Conservation (phyloP, 2,888 invertebrate species). For the Melipona bicolor region DNA sequence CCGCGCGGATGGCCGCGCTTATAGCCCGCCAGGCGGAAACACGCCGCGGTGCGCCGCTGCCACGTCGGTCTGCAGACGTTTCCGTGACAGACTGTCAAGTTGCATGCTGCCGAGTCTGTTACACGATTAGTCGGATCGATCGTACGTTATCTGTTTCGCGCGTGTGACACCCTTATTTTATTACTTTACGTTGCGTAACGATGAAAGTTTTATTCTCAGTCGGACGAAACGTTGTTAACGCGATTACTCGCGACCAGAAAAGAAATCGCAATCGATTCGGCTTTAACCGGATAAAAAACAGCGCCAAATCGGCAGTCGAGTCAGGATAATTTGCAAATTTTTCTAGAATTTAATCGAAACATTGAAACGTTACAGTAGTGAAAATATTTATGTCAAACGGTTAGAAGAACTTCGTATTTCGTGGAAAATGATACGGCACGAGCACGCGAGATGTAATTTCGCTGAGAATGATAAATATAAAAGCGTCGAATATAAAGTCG, state of each 20-base stretch:
- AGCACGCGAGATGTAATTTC: too few species aligned
- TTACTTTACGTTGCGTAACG: background rate
- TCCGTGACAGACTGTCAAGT: slow-evolving; percentile 41
- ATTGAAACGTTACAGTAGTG: too few species aligned
- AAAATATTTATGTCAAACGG: too few species aligned
- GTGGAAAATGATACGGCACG: too few species aligned
- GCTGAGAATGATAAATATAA: too few species aligned
- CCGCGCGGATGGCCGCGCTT: slow-evolving; percentile 57
- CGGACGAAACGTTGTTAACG: background rate
- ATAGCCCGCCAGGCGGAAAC: slow-evolving; percentile 56
- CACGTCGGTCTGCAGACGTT: slow-evolving; percentile 34
- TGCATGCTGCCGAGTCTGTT: slow-evolving; percentile 21
- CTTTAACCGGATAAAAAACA: background rate
- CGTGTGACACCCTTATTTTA: background rate
- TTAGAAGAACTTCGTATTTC: too few species aligned
- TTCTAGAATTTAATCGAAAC: too few species aligned
- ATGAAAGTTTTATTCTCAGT: background rate
- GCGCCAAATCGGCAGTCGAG: too few species aligned
- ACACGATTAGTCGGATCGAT: slow-evolving; percentile 45
- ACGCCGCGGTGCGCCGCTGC: slow-evolving; percentile 1
- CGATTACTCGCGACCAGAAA: too few species aligned
- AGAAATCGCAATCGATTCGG: background rate
- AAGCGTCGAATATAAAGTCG: too few species aligned
- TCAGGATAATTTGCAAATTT: too few species aligned
- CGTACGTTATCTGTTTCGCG: slow-evolving; percentile 11